Conservation (phyloP, 2,113 vertebrate species). For the Thunnus maccoyii region DNA sequence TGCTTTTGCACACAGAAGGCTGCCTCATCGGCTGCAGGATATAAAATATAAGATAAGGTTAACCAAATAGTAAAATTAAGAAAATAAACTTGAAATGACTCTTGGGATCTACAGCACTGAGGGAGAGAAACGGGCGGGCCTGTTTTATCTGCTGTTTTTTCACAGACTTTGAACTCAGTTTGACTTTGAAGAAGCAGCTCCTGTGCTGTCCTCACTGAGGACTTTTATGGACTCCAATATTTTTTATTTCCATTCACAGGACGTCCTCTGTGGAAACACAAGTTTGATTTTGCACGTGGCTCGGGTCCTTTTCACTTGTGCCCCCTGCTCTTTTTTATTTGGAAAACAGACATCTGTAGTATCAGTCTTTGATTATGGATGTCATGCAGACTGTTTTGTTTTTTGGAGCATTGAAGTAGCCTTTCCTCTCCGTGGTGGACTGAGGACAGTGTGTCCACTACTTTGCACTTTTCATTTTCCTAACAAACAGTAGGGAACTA, state of each 20-base stretch:
- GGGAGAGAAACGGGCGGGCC: slow-evolving; percentile 75
- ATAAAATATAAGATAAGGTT: not conserved
- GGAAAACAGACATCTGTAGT: slow-evolving; percentile 21
- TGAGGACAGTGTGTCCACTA: slow-evolving; percentile 65
- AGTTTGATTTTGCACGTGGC: slow-evolving; percentile 71
- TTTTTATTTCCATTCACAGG: slow-evolving; percentile 40
- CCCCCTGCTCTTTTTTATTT: slow-evolving; percentile 17
- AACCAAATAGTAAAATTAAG: slow-evolving; percentile 35
- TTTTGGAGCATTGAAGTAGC: slow-evolving; percentile 70
- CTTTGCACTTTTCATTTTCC: slow-evolving; percentile 83
- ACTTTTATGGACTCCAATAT: slow-evolving; percentile 1
- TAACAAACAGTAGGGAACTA: slow-evolving; percentile 74
- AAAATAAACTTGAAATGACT: slow-evolving; percentile 3
- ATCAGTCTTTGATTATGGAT: slow-evolving; percentile 22
- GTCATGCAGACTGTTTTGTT: slow-evolving; percentile 34
- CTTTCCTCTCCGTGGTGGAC: slow-evolving; percentile 68
- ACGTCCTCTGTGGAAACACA: slow-evolving; percentile 45
- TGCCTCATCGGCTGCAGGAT: not conserved
- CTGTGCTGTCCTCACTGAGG: slow-evolving; percentile 56
- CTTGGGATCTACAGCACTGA: slow-evolving; percentile 5
- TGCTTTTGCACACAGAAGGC: slow-evolving; percentile 8
- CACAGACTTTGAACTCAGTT: slow-evolving; percentile 57
- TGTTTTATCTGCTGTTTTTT: slow-evolving; percentile 36
- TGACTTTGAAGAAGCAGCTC: slow-evolving; percentile 49
- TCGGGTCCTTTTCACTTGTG: slow-evolving; percentile 28